phyloP scores from a whole-genome alignment of 2,888 invertebrate genomes.

The Philopedon plagiatum region DNA sequence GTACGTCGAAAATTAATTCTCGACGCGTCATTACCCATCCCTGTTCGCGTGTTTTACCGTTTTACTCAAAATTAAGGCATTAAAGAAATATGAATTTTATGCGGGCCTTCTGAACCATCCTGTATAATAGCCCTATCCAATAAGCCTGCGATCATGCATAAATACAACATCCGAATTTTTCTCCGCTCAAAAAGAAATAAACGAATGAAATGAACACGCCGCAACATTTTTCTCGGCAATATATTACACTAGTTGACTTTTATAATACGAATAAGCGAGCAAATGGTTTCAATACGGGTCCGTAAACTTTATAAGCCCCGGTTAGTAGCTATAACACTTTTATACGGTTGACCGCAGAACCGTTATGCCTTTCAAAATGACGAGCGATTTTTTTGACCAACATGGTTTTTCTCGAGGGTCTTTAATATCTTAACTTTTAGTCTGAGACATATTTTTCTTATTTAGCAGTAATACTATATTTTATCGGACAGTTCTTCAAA shows the following conservation, averaged over 20 bases:
- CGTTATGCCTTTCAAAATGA: not conserved
- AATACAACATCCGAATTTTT: not conserved
- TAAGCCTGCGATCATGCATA: not conserved
- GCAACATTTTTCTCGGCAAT: conserved; percentile 22
- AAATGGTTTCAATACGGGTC: conserved; percentile 34
- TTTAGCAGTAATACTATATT: too few species aligned
- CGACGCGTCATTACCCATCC: too few species aligned
- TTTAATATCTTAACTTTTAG: too few species aligned
- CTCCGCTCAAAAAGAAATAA: not conserved
- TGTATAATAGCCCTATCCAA: not conserved
- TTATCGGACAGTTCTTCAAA: too few species aligned
- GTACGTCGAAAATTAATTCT: too few species aligned
- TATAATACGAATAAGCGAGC: conserved; percentile 35
- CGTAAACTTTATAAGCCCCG: conserved; percentile 26
- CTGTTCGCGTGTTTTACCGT: too few species aligned
- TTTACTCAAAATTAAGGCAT: too few species aligned
- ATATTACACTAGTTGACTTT: conserved; percentile 38
- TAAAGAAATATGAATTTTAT: too few species aligned
- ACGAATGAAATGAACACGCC: not conserved
- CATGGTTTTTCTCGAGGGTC: too few species aligned
- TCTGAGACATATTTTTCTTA: too few species aligned
- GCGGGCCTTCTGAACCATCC: too few species aligned
- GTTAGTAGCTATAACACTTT: conserved; percentile 23
- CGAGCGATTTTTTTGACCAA: too few species aligned
- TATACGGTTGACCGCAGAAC: conserved; percentile 22